Evolutionary conservation across 53 echinoderm and acorn worm genomes (phyloP).

Genomic region (Temnopleurus reevesii): DNA sequence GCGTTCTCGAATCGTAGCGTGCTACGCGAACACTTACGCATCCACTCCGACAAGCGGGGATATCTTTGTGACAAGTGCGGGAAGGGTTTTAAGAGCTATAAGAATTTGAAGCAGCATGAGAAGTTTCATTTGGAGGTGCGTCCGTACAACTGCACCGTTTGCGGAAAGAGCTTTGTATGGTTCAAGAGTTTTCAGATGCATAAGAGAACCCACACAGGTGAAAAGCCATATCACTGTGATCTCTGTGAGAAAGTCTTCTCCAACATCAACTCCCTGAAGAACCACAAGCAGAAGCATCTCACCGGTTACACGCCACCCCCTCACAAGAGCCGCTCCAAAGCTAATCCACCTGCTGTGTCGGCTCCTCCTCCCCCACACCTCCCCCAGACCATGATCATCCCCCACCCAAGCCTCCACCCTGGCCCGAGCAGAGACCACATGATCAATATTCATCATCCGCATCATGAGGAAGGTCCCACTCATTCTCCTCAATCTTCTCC

Average conservation of each 20-base stretch:
- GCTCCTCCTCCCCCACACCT: constrained; percentile 17
- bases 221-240: constrained; percentile 41
- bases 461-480: background rate
- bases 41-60: constrained; percentile 30
- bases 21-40: constrained; percentile 48
- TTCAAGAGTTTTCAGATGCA: constrained; percentile 50
- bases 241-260: constrained; percentile 37
- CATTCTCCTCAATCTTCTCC: background rate
- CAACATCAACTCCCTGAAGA: constrained; percentile 54
- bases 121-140: constrained; percentile 43
- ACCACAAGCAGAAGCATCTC: constrained; percentile 49
- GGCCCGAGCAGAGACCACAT: background rate
- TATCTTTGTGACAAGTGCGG: constrained; percentile 55
- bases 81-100: constrained; percentile 50
- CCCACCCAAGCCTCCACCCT: constrained; percentile 33
- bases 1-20: constrained; percentile 43
- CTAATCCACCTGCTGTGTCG: background rate
- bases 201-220: constrained; percentile 47
- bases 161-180: constrained; percentile 53
- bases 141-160: constrained; percentile 21
- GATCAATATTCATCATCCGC: background rate
- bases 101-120: constrained; percentile 58
- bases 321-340: constrained; percentile 34
- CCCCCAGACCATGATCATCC: constrained; percentile 12
- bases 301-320: background rate